Evolutionary conservation across 2,797 vertebrate genomes (phyloP), one percentile per base, ranked within the genome.

Genomic region (Leptodactylus fallax): DNA sequence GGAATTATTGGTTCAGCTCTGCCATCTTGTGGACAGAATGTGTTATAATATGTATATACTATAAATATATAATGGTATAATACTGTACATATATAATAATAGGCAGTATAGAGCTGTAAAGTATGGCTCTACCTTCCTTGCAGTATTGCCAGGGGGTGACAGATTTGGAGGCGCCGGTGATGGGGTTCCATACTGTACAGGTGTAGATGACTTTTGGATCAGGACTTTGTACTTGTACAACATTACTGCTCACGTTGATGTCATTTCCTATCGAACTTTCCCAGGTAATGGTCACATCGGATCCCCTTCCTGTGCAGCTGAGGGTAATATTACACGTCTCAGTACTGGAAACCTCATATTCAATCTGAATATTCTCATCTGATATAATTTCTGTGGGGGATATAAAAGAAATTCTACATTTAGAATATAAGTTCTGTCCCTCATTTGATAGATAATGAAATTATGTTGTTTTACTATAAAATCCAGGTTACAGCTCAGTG

Each of bases 131-230:
- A 63, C 67, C 81, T 72, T 19, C 23, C 27, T 61, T 61, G 21
- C 92, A 92, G 67, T 91, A 87, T 13, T 13, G 87, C 82, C 81
- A 79, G 55, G 69, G 7, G 53, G 89, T 90, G 58, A 92, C 71
- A 0, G 88, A 81, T 45, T 9, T 78, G 12, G 88, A 87, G 49
- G 79, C 4, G 7, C 45, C 45, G 21, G 87, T 90, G 71, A 90
- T 60, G 16, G 83, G 56, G 53, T 90, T 93, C 85, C 79, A 14
- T 5, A 90, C 91, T 36, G 77, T n/a, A 79, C 93, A 94, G 13
- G 60, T 88, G 19, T 90, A 92, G 47, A 13, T 85, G 88, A 83
- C 10, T 5, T 71, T 10, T 61, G 55, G 69, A 49, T 74, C 72
- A 1, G 56, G 69, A 27, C 61, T 12, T 4, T 11, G 58, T 63